A percentile compares a stretch with the other conserved stretches of the same genome.
Evolutionary conservation across 1,140 invertebrate species (phyloP).

Genomic region (Galleria mellonella): DNA sequence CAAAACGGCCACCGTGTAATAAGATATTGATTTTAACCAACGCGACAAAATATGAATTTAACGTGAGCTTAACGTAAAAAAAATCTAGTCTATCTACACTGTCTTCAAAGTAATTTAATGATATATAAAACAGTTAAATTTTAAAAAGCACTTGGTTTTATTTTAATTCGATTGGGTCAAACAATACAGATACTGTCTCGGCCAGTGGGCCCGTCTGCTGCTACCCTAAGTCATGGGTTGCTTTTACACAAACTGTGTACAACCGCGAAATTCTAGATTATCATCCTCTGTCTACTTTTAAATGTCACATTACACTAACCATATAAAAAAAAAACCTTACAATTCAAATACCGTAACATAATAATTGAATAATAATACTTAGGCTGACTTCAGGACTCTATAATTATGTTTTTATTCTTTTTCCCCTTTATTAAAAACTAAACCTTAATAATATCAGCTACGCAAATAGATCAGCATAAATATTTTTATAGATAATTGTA

Average conservation of each 20-base stretch:
- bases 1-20: not conserved
- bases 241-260: not conserved
- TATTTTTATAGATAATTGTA: slow-evolving; percentile 23
- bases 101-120: too few relatives aligned
- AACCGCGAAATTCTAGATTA: slow-evolving; percentile 1
- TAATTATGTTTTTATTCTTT: slow-evolving; percentile 22
- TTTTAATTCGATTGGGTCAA: too few relatives aligned
- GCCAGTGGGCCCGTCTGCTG: too few relatives aligned
- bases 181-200: too few relatives aligned
- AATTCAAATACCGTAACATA: slow-evolving; percentile 25
- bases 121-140: too few relatives aligned
- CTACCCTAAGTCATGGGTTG: too few relatives aligned
- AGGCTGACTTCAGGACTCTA: slow-evolving; percentile 44
- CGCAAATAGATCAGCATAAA: slow-evolving; percentile 33
- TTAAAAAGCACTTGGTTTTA: too few relatives aligned
- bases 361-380: slow-evolving; percentile 49
- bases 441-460: slow-evolving; percentile 53
- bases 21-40: too few relatives aligned
- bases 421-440: slow-evolving; percentile 34
- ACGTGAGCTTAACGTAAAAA: too few relatives aligned
- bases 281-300: slow-evolving; percentile 8
- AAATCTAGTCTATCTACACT: too few relatives aligned
- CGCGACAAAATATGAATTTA: too few relatives aligned
- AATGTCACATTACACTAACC: slow-evolving; percentile 21
- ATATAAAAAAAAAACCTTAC: slow-evolving; percentile 19